phyloP scores from a whole-genome alignment of 2,113 vertebrate species.

The Phrynosoma platyrhinos region DNA sequence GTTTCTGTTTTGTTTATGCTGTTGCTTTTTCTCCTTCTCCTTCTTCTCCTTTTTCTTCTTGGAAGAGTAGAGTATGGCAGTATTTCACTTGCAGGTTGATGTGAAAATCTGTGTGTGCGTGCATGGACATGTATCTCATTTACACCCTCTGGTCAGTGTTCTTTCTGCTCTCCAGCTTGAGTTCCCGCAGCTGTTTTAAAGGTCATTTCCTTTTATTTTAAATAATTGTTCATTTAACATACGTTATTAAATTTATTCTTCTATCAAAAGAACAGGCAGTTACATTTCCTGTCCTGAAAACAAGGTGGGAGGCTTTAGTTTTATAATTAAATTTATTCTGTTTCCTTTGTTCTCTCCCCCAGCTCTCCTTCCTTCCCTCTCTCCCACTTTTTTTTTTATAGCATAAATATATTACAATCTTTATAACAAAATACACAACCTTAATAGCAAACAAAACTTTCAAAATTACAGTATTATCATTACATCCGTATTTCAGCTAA shows the following conservation, averaged over 20 bases:
- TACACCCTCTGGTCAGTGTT: slow-evolving; percentile 45
- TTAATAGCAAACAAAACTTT: no score
- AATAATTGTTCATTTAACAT: slow-evolving; percentile 71
- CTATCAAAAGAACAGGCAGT: slow-evolving; percentile 72
- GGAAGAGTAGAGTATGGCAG: slow-evolving; percentile 6
- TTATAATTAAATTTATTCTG: slow-evolving; percentile 68
- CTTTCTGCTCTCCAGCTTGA: slow-evolving; percentile 50
- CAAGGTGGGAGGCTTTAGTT: slow-evolving; percentile 78
- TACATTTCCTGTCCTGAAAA: slow-evolving; percentile 75
- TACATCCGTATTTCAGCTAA: no score
- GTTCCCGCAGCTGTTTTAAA: slow-evolving; percentile 65
- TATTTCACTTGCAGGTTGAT: not conserved
- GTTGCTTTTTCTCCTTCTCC: slow-evolving; percentile 34
- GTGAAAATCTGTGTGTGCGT: slow-evolving; percentile 1
- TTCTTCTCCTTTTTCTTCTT: slow-evolving; percentile 32
- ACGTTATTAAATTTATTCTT: slow-evolving; percentile 71
- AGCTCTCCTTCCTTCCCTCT: no score
- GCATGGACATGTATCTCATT: not conserved
- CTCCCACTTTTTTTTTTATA: not conserved
- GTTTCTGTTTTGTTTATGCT: not conserved
- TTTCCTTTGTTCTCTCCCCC: slow-evolving; percentile 64
- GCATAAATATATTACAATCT: no score
- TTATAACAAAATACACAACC: no score
- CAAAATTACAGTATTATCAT: no score
- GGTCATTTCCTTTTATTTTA: slow-evolving; percentile 75